Evolutionary conservation across 2,888 invertebrate genomes (phyloP), one percentile per base, ranked within the genome.

Genomic region (Drosophila multiciliata): DNA sequence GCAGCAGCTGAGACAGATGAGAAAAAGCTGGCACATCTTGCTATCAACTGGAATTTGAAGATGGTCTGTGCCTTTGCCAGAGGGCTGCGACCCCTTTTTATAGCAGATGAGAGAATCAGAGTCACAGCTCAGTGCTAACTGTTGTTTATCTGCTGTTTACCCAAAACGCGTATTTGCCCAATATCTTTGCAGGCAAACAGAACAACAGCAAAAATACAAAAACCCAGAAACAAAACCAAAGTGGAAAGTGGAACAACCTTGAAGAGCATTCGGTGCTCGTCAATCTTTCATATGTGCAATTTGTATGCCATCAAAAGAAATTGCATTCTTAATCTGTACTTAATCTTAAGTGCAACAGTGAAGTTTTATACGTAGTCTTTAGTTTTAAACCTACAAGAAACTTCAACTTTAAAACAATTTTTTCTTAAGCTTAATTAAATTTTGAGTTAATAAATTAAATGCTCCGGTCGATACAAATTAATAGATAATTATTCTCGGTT

Each of bases 211-310:
- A 61, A 48, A 36, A 35, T 29, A 26, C 7, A 23, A 15, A 17
- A 40, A 26, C 3, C 7, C 7, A 17, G n/a, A 45, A 45, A 26
- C 50, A 61, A 35, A 66, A 23, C 49, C 63, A 76, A 83, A 78
- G 81, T 81, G 89, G 73, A 76, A 83, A 78, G 81, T 81, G 89
- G 73, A 83, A 89, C 81, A 78, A 86, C 87, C 84, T 83, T 86
- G 53, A 42, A 35, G 42, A 15, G 12, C 36, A 58, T 49, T 67
- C 9, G 35, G 55, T 53, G 62, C 87, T 82, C 89, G 74, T 83
- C 75, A 78, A 89, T 83, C 81, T 81, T 75, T 68, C 57, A 72
- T 65, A 60, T 38, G n/a, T 38, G 7, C n/a, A 45, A 45, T 15
- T 23, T 32, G n/a, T 57, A 20, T 8, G n/a, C 32, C 57, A 42